These are phyloP conservation scores for Eubucco bourcierii DNA, from an alignment of 2,113 vertebrate genomes.

Conservation along the genomic window DNA sequence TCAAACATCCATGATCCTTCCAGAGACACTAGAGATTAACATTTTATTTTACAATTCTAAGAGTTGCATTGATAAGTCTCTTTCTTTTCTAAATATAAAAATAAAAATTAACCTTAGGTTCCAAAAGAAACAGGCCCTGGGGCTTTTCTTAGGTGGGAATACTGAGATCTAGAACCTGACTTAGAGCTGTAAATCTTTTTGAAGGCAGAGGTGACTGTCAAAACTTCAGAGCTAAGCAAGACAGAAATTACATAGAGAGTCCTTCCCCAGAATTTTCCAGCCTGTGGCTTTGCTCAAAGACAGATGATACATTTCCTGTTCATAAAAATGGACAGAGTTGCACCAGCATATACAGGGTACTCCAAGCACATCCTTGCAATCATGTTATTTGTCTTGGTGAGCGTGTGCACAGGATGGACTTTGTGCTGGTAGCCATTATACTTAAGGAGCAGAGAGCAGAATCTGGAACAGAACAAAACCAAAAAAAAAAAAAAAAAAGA, in stretches of 20 bases:
- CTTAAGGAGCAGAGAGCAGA: background rate
- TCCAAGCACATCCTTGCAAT: background rate
- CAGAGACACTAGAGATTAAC: background rate
- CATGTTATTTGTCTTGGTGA: background rate
- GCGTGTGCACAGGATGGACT: background rate
- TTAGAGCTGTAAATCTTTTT: background rate
- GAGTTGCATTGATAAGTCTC: background rate
- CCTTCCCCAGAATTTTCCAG: background rate
- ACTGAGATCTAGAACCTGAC: background rate
- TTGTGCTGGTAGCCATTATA: background rate
- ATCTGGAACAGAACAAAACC: background rate
- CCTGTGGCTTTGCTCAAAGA: background rate
- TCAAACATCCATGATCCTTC: background rate
- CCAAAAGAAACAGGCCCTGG: background rate
- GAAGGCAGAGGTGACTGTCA: background rate
- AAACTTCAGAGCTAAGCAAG: background rate
- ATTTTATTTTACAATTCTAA: background rate
- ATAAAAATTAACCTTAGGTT: background rate
- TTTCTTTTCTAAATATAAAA: background rate
- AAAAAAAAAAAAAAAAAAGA: background rate
- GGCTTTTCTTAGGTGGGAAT: background rate
- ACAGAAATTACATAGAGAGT: background rate
- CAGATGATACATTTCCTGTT: background rate
- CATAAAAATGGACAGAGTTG: background rate
- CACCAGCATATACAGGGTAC: rapidly evolving